Evolutionary conservation across 2,113 vertebrate genomes (phyloP), one percentile per base, ranked within the genome.

Genomic region (Pollimyrus isidori): DNA sequence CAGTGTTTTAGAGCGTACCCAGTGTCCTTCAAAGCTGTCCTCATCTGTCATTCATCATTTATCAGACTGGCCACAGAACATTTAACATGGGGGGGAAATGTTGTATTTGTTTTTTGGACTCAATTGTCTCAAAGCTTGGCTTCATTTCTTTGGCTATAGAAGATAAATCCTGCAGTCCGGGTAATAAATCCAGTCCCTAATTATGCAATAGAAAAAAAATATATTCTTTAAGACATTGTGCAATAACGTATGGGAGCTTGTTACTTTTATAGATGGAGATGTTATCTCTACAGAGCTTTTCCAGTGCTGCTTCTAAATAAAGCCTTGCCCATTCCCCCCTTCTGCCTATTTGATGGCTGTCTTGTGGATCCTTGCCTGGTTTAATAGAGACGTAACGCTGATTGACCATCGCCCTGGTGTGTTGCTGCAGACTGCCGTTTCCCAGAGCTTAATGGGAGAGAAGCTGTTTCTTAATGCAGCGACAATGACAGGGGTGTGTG

Each of bases 401-500:
- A 42, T 45, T 13, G 62, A 21, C 45, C 45, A 45, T 11, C 46
- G 17, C 19, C 30, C 11, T 26, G 30, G 35, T 13, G 76, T 83
- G 17, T 35, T 17, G 49, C 88, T 83, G 49, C 35, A 56, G 73
- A 56, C 80, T 48, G 42, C 50, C 35, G n/a, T 88, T 76, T 87
- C 86, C 76, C 45, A n/a, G 88, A 39, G 52, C 49, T 86, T 84
- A 80, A 89, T 42, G 76, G 88, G 89, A 92, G 48, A 85, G 89
- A 90, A 48, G 87, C 76, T 49, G 73, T 53, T 90, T 83, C 91
- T 90, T 90, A 92, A 82, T 91, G 90, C 90, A 39, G 50, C 87
- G 89, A 90, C 89, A 91, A 88, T 73, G 58, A 87, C 87, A 91
- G 86, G 49, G 73, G 88, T 88, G 87, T 91, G 87, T 90, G 90